Evolutionary conservation across 2,797 vertebrate genomes (phyloP), one percentile per base, ranked within the genome.

Genomic region (Acanthurus lineatus): DNA sequence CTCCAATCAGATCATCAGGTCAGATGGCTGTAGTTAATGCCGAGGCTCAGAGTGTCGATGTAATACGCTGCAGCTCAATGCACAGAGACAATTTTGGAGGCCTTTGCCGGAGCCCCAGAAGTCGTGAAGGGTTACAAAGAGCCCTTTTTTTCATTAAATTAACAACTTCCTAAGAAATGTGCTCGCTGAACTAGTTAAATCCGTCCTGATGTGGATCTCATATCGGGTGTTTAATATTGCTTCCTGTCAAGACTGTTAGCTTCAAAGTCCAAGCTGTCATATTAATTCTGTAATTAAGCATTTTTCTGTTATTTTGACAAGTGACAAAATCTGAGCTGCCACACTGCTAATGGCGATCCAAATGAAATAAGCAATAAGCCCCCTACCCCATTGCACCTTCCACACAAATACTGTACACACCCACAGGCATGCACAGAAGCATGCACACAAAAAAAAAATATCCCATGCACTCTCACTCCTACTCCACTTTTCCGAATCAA

Each of bases 1-100:
- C 83, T 90, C 79, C 91, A 90, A 90, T 91, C 91, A 91, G 88
- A 93, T 90, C 84, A 88, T 85, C 77, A 86, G 88, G 85, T 94
- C 88, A 88, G 86, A 90, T 77, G 83, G 88, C 64, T 87, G 84
- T 79, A 86, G 84, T 88, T 92, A 91, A 89, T 81, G 77, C 77
- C 22, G 32, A 77, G 80, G 86, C 86, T 84, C 72, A 76, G 81
- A 71, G 69, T 73, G 69, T 74, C 70, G 78, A 76, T 87, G 79
- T 88, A 88, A 86, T 91, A 77, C 58, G 76, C 60, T 79, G n/a
- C 68, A 83, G 76, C 75, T 85, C 78, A 69, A 52, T 59, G 72
- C 80, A 69, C 76, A 86, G 61, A 86, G 60, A 86, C 81, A 74
- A 81, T 77, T 86, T 87, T 76, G 32, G n/a, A 59, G 62, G 71